Evolutionary conservation across 2,888 invertebrate genomes (phyloP).

Genomic region (Dinocampus coccinellae): DNA sequence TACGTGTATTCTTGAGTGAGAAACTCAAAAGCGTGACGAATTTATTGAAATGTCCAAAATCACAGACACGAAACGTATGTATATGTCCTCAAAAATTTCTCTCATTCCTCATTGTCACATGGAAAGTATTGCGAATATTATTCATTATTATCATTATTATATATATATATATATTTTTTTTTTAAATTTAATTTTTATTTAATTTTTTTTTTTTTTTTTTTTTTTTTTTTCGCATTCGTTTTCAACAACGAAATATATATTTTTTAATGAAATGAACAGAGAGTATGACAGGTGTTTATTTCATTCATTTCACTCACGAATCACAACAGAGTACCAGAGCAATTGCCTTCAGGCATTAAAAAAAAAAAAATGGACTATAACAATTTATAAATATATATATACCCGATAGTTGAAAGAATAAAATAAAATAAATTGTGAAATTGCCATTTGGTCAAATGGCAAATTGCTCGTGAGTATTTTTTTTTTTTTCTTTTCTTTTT

Average conservation of each 20-base stretch:
- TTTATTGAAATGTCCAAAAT: neutral
- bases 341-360: constrained; percentile 38
- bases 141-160: neutral
- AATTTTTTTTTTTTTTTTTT: neutral
- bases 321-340: constrained; percentile 49
- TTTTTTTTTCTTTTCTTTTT: constrained; percentile 15
- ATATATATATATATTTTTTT: no score
- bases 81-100: neutral
- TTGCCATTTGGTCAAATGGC: constrained; percentile 9
- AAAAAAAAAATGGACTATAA: constrained; percentile 30
- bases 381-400: constrained; percentile 10
- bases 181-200: no score
- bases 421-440: constrained; percentile 37
- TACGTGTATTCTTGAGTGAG: neutral
- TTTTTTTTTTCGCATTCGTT: neutral
- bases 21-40: constrained; percentile 7
- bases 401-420: constrained; percentile 33
- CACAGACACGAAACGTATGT: neutral
- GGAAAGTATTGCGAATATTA: constrained; percentile 3
- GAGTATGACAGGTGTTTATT: constrained; percentile 52
- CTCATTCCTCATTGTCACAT: neutral
- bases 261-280: constrained; percentile 11
- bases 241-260: neutral
- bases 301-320: constrained; percentile 49
- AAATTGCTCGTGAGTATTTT: neutral